A percentile compares a stretch with the other conserved stretches of the same genome.
Conservation (phyloP, 2,888 invertebrate genomes). For the Polydrusus pterygomalis region DNA sequence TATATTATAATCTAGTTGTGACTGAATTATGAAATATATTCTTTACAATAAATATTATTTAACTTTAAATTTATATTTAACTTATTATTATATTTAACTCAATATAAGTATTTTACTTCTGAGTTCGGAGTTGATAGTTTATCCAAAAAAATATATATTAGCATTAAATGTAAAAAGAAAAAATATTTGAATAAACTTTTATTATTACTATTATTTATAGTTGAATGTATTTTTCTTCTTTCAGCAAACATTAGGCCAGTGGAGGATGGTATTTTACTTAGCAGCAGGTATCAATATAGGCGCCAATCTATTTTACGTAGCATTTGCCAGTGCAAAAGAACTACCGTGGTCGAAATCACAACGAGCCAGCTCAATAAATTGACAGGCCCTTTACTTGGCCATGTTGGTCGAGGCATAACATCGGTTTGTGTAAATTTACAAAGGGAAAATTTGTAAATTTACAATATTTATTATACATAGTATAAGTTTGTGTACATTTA, state of each 20-base stretch:
- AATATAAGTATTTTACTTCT: no score
- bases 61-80: no score
- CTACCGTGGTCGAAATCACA: constrained; percentile 78
- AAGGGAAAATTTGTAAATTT: constrained; percentile 23
- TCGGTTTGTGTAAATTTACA: constrained; percentile 30
- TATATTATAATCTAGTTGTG: no score
- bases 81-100: no score
- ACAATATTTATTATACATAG: neutral
- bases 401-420: constrained; percentile 64
- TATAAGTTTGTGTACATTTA: no score
- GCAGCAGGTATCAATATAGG: constrained; percentile 85
- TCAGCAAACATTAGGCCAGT: constrained; percentile 83
- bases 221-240: constrained; percentile 30
- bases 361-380: constrained; percentile 67
- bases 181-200: no score
- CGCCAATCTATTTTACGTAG: constrained; percentile 84
- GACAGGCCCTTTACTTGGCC: constrained; percentile 67
- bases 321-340: constrained; percentile 87
- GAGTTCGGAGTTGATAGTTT: no score
- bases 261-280: constrained; percentile 87
- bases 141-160: no score
- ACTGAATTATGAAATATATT: no score
- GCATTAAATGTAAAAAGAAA: no score
- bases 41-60: no score
- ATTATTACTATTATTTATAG: neutral